A percentile compares a stretch with the other conserved stretches of the same genome.
Conservation (phyloP, 92 coral and sea anemone genomes). For the Palythoa caribaeorum region DNA sequence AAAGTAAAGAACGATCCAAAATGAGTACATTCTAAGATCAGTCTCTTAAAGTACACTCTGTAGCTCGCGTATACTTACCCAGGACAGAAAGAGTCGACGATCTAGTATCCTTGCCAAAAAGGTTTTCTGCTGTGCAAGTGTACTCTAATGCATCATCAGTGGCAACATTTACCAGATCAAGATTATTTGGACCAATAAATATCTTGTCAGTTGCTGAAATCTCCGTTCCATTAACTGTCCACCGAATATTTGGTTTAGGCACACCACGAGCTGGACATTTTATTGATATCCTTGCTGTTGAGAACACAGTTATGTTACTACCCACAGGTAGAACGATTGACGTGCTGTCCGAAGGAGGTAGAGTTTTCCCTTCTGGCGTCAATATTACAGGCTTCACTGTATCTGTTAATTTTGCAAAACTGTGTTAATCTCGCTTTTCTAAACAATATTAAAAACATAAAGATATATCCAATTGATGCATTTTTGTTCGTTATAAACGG, state of each 20-base stretch:
- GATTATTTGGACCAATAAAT: not conserved
- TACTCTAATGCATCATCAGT: conserved; percentile 12
- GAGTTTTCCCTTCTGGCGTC: conserved; percentile 19
- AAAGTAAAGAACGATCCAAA: not conserved
- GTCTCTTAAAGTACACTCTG: too few species aligned
- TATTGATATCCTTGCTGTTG: not conserved
- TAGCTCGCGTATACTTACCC: not conserved
- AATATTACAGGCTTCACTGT: conserved; percentile 25
- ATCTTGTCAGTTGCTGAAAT: not conserved
- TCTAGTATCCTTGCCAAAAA: conserved; percentile 23
- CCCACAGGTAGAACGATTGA: conserved; percentile 13
- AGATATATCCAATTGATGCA: too few species aligned
- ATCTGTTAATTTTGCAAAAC: conserved; percentile 1
- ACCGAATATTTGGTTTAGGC: conserved; percentile 18
- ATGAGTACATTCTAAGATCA: not conserved
- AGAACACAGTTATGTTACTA: conserved; percentile 26
- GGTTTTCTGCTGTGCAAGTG: conserved; percentile 26
- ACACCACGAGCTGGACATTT: conserved; percentile 24
- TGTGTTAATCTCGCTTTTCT: not conserved
- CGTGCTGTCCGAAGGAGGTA: not conserved
- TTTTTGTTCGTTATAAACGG: too few species aligned
- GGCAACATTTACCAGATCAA: not conserved
- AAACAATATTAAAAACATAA: too few species aligned
- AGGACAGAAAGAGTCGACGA: conserved; percentile 15
- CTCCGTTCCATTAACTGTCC: conserved; percentile 12